These are phyloP conservation scores for Mycogona germanica DNA, from an alignment of 2,888 invertebrate genomes.

Conservation along the genomic window DNA sequence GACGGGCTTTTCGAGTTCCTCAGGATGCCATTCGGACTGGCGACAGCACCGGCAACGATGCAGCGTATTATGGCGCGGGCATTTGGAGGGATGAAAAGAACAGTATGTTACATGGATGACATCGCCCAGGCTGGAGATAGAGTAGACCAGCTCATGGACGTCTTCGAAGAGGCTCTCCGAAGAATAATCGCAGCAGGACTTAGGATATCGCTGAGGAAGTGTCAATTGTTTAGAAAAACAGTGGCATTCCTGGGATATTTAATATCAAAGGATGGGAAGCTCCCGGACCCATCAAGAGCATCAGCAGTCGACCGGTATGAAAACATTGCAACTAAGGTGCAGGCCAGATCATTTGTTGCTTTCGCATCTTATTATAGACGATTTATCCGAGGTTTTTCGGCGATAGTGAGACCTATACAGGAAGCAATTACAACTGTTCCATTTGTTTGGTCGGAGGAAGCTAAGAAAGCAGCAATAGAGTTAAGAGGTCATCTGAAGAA, in stretches of 20 bases:
- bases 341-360: not conserved
- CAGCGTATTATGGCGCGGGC: not conserved
- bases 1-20: constrained; percentile 1
- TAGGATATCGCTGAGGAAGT: not conserved
- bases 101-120: constrained; percentile 3
- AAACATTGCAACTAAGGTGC: not conserved
- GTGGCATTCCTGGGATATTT: not conserved
- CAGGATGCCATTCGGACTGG: not conserved
- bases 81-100: not conserved
- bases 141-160: not conserved
- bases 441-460: not conserved
- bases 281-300: not conserved
- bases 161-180: not conserved
- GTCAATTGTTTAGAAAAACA: not conserved
- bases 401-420: not conserved
- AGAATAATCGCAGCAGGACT: not conserved
- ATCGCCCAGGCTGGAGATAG: not conserved
- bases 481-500: no score
- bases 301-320: not conserved
- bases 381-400: not conserved
- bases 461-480: not conserved
- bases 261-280: not conserved
- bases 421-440: no score
- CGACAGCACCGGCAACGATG: constrained; percentile 1
- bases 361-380: not conserved